phyloP scores from a whole-genome alignment of 1,140 invertebrate genomes.

The Oncopeltus fasciatus region DNA sequence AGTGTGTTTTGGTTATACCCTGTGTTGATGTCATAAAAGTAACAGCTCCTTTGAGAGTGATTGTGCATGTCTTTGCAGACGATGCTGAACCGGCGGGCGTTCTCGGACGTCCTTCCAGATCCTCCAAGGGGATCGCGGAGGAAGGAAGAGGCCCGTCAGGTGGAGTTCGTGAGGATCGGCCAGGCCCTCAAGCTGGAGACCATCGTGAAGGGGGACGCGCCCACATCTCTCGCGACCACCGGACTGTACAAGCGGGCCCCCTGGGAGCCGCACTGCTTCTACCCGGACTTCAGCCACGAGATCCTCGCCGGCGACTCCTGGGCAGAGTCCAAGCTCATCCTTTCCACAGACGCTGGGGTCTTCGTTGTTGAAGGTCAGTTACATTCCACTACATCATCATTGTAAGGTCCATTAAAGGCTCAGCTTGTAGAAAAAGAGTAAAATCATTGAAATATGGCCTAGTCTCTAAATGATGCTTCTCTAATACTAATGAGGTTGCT shows the following conservation, averaged over 20 bases:
- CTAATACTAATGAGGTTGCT: too few relatives aligned
- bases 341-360: constrained; percentile 47
- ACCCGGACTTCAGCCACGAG: constrained; percentile 49
- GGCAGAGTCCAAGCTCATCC: constrained; percentile 46
- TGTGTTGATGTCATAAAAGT: too few relatives aligned
- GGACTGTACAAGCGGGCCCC: constrained; percentile 58
- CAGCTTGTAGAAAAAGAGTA: too few relatives aligned
- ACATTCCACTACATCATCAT: too few relatives aligned
- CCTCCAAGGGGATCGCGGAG: constrained; percentile 40
- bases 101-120: constrained; percentile 61
- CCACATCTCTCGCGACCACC: constrained; percentile 65
- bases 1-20: too few relatives aligned
- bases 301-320: constrained; percentile 59
- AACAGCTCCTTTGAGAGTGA: not conserved
- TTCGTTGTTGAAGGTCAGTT: constrained; percentile 50
- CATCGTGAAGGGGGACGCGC: constrained; percentile 69
- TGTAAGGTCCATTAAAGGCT: too few relatives aligned
- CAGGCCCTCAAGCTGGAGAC: constrained; percentile 72
- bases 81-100: constrained; percentile 65
- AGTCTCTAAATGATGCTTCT: too few relatives aligned
- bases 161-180: constrained; percentile 70
- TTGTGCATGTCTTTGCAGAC: constrained; percentile 34
- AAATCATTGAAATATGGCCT: too few relatives aligned
- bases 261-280: constrained; percentile 64
- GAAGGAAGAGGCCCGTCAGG: constrained; percentile 60